Conservation (phyloP, 2,113 vertebrate genomes). For the Mobula hypostoma region DNA sequence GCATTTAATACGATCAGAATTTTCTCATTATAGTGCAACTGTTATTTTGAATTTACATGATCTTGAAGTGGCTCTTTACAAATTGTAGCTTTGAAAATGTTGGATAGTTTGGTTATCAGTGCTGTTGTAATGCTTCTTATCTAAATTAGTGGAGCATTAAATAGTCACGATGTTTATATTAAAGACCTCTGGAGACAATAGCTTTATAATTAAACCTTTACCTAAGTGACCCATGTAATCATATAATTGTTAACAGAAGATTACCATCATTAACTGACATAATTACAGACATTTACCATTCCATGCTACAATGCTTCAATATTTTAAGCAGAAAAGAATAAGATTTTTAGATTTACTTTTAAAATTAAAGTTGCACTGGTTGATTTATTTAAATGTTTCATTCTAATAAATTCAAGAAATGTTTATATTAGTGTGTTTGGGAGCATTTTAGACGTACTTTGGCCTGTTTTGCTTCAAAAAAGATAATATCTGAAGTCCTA, state of each 20-base stretch:
- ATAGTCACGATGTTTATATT: slow-evolving; percentile 35
- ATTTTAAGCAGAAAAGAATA: neutral
- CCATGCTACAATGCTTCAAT: neutral
- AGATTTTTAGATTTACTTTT: neutral
- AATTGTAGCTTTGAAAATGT: neutral
- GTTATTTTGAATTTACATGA: slow-evolving; percentile 16
- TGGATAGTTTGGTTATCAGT: neutral
- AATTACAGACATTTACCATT: neutral
- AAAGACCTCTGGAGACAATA: slow-evolving; percentile 27
- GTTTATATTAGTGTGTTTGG: neutral
- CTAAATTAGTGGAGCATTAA: slow-evolving; percentile 29
- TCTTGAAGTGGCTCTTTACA: neutral
- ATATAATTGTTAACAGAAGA: slow-evolving; percentile 30
- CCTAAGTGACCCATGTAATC: slow-evolving; percentile 31
- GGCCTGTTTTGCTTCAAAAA: neutral
- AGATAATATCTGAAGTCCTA: no score
- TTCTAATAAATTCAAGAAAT: neutral
- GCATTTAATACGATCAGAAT: neutral
- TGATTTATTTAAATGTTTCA: neutral
- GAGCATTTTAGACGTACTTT: neutral
- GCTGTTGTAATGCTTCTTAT: neutral
- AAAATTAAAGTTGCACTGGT: neutral
- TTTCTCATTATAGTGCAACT: neutral
- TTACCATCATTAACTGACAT: neutral
- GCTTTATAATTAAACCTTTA: slow-evolving; percentile 27